phyloP scores from a whole-genome alignment of 2,797 vertebrate genomes.

The Hafferia zeledoni region DNA sequence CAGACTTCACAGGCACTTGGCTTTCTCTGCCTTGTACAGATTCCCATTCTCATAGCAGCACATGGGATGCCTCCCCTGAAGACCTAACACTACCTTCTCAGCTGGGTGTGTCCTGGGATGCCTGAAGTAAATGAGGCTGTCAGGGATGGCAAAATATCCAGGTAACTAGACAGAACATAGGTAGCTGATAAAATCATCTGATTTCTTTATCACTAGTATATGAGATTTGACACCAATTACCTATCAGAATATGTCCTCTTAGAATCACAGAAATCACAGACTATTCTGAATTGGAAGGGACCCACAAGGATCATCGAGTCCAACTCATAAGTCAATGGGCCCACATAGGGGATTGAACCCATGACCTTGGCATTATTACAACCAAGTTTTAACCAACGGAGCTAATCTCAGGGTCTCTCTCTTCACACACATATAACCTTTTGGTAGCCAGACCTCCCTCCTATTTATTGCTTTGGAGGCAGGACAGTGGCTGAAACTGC shows the following conservation, averaged over 20 bases:
- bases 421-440: neutral
- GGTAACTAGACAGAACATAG: neutral
- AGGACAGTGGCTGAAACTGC: neutral
- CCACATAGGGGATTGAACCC: too few species aligned
- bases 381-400: too few species aligned
- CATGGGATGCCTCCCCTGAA: neutral
- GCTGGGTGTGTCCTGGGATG: neutral
- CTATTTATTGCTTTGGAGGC: neutral
- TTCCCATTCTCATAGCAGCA: rapidly evolving
- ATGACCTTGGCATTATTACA: too few species aligned
- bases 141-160: neutral
- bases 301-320: too few species aligned
- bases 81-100: neutral
- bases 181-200: neutral
- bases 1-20: neutral
- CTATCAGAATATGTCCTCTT: neutral
- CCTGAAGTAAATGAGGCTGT: neutral
- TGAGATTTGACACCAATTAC: neutral
- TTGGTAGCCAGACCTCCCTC: neutral
- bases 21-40: neutral
- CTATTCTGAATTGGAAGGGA: too few species aligned
- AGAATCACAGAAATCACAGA: too few species aligned
- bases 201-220: neutral
- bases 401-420: neutral
- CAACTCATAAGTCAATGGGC: too few species aligned